Base-by-base conservation (phyloP, 2,797 vertebrate genomes). In the Dermochelys coriacea region DNA sequence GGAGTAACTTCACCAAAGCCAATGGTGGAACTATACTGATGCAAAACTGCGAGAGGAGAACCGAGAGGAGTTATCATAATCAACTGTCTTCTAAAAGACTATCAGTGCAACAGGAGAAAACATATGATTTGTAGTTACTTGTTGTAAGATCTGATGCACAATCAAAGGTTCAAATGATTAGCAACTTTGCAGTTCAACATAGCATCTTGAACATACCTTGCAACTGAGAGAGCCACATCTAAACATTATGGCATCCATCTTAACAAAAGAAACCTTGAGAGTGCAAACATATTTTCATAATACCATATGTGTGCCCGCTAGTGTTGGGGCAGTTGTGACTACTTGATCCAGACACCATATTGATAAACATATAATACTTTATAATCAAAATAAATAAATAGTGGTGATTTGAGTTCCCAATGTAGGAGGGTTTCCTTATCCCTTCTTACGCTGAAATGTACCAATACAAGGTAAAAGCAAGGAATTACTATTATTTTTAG, bases 401-500 rank as follows among this genome's bases (percentile, higher is more conserved):
- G 14, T 49, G 25, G 74, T 29, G 27, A 75, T 75, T 75, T 45
- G 23, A 47, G 74, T 77, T 47, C 84, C 61, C 81, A 16, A 75
- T 89, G 49, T 71, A 89, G 90, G 75, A 90, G 49, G 57, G 52
- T 87, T 96, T 91, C 71, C 31, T 90, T 94, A 86, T 91, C 29
- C 25, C 82, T 96, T 51, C 25, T 95, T 12, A 8, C 90, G 68
- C 91, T 91, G 88, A 85, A 94, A 94, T 31, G 81, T 93, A 90
- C 57, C 16, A 89, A 37, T 49, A 80, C 68, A 54, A n/a, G 94
- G 47, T 6, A 84, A 91, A 61, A 92, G 47, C 21, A 0, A 3
- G 77, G 85, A 27, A 83, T 91, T 88, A 54, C 29, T 0, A 7
- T 89, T 95, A 80, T 61, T 96, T 96, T 94, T 87, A 90, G 61